A percentile compares a stretch with the other conserved stretches of the same genome.
phyloP scores from a whole-genome alignment of 92 coral and sea anemone genomes.

The Parazoanthus swiftii region DNA sequence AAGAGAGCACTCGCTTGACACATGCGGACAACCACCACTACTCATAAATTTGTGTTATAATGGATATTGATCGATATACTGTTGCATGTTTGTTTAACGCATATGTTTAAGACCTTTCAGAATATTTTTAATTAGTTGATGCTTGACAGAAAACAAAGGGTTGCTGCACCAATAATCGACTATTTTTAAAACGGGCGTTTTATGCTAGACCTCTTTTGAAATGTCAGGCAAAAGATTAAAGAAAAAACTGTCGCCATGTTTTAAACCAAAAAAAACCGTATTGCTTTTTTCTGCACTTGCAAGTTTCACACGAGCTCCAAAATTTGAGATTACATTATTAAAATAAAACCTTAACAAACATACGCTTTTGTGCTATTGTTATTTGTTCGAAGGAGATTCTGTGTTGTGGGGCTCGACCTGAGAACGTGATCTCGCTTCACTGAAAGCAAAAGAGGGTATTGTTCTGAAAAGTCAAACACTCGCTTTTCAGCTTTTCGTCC shows the following conservation, averaged over 20 bases:
- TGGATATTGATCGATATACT: not conserved
- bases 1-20: not conserved
- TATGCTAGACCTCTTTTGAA: not conserved
- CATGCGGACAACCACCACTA: too few relatives aligned
- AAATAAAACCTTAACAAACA: not conserved
- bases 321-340: not conserved
- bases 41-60: not conserved
- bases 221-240: not conserved
- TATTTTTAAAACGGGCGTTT: not conserved
- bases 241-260: not conserved
- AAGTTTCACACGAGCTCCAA: not conserved
- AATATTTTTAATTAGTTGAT: not conserved
- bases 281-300: not conserved
- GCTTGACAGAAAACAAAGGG: not conserved
- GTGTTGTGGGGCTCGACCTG: conserved; percentile 10
- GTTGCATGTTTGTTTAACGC: not conserved
- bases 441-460: conserved; percentile 30
- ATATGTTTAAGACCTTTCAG: not conserved
- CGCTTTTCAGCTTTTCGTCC: conserved; percentile 10
- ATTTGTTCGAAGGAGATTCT: not conserved
- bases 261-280: not conserved
- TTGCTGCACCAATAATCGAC: not conserved
- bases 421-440: conserved; percentile 31
- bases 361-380: conserved; percentile 29
- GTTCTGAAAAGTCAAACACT: not conserved